A percentile compares a stretch with the other conserved stretches of the same genome.
Evolutionary conservation across 2,797 vertebrate genomes (phyloP).

Genomic region (Lacerta agilis): DNA sequence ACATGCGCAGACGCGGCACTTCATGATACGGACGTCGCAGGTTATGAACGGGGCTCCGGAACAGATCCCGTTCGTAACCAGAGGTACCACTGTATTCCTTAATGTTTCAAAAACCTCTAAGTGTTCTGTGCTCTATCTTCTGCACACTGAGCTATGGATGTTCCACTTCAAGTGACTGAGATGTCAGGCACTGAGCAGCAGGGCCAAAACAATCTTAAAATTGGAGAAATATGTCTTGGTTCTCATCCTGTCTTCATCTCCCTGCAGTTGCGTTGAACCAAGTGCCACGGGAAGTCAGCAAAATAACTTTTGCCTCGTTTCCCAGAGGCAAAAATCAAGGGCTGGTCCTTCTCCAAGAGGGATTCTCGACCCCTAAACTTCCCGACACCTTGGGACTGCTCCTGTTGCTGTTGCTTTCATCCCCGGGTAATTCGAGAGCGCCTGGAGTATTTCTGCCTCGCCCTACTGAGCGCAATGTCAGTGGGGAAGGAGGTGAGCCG

Average conservation of each 20-base stretch:
- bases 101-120: no score
- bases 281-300: not conserved
- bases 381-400: not conserved
- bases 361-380: slow-evolving; percentile 6
- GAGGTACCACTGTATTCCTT: no score
- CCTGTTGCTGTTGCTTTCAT: not conserved
- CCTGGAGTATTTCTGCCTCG: slow-evolving; percentile 4
- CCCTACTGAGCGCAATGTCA: not conserved
- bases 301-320: not conserved
- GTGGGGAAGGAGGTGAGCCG: not conserved
- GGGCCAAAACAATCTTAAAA: rapidly evolving
- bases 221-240: not conserved
- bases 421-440: not conserved
- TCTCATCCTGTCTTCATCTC: not conserved
- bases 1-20: no score
- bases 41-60: no score
- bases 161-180: not conserved
- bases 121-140: no score
- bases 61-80: no score
- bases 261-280: not conserved
- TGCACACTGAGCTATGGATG: no score
- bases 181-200: no score
- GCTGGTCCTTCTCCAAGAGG: not conserved
- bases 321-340: not conserved
- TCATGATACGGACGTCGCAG: no score